Percentiles rank a stretch among this genome's conserved stretches.
Evolutionary conservation across 2,113 vertebrate genomes (phyloP).

Genomic region (Seriola aureovittata): DNA sequence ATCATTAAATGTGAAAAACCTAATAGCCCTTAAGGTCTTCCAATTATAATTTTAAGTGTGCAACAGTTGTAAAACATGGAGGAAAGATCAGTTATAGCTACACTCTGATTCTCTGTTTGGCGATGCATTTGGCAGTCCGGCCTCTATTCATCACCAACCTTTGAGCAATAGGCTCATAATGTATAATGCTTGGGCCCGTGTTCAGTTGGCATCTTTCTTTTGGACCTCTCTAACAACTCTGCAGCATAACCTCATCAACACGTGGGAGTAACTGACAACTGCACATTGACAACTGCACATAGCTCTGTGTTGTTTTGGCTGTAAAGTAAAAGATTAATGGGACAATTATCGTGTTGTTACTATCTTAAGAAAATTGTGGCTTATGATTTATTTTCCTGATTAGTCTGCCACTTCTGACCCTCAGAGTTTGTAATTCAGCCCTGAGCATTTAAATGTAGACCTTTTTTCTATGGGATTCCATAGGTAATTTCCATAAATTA

Average conservation of each 20-base stretch:
- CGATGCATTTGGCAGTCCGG: conserved; percentile 47
- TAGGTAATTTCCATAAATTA: background rate
- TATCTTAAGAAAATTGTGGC: conserved; percentile 21
- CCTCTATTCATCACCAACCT: conserved; percentile 38
- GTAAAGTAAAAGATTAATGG: conserved; percentile 48
- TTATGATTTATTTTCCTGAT: conserved; percentile 13
- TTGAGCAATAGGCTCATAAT: conserved; percentile 49
- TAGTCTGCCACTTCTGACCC: background rate
- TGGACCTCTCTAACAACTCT: conserved; percentile 14
- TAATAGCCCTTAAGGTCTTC: conserved; percentile 6
- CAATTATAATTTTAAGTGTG: conserved; percentile 15
- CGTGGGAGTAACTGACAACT: conserved; percentile 57
- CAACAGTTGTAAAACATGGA: conserved; percentile 31
- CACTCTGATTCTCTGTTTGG: conserved; percentile 29
- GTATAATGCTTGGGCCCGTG: conserved; percentile 38
- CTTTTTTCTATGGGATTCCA: background rate
- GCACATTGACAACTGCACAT: conserved; percentile 56
- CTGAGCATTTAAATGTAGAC: background rate
- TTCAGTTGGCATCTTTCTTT: conserved; percentile 39
- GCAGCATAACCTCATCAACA: conserved; percentile 46
- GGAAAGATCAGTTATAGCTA: conserved; percentile 17
- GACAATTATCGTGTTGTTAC: conserved; percentile 27
- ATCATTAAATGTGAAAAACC: conserved; percentile 39
- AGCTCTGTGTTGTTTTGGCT: conserved; percentile 32
- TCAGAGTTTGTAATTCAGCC: background rate